Evolutionary conservation across 2,888 invertebrate species (phyloP), one percentile per base, ranked within the genome.

Genomic region (Pseudococcus viburni): DNA sequence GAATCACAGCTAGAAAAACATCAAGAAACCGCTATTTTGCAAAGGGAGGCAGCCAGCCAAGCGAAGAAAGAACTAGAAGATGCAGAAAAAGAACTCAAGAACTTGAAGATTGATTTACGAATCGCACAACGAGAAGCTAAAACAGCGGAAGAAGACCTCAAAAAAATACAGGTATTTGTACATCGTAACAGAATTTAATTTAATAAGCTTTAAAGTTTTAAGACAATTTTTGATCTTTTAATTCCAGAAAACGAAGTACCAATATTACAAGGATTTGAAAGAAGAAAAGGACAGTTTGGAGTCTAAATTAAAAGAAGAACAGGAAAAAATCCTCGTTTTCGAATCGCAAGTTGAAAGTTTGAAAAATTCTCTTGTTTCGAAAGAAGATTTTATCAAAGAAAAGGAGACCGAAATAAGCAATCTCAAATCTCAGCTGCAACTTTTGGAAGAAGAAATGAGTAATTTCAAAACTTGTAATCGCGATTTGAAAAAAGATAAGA

Each of bases 61-160:
- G 88, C 88, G 1, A 80, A 88, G 48, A 88, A 83, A 89, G 94
- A 95, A 90, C 90, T 95, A 0, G 93, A 94, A 0, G 86, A 80
- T 22, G 84, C 77, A 22, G 89, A 89, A 85, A 88, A 89, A 64
- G 88, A 89, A 86, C 51, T 88, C 2, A 26, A 55, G 4, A 80
- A 88, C 55, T 59, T 88, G 42, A 88, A 19, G n/a, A 88, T 88
- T 77, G 88, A 88, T 80, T 55, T 88, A 33, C 80, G 88, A n/a
- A 88, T 88, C 12, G 88, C 88, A 11, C 88, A 88, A 55, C 92
- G 95, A 0, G 94, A 95, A 90, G 92, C 94, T 87, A 95, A 95
- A 90, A 92, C 93, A 3, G 92, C 93, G 0, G 93, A 94, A 89
- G 93, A 93, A 1, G 39, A 88, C n/a, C n/a, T 88, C 8, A 83